Percentiles rank a stretch among this genome's conserved stretches.
phyloP scores from a whole-genome alignment of 1,140 invertebrate species.

The Penaeus japonicus region DNA sequence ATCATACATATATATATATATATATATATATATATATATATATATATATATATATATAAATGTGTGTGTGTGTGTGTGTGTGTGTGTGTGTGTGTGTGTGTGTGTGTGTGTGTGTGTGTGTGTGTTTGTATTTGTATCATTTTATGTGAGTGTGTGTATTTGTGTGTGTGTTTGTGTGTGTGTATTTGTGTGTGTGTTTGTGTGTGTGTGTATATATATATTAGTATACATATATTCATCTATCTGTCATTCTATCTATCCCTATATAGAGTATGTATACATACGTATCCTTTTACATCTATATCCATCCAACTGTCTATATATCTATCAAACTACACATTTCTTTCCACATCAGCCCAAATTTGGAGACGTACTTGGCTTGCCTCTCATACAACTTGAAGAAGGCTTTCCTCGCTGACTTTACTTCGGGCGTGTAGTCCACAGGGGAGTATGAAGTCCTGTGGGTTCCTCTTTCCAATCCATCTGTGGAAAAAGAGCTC shows the following conservation, averaged over 20 bases:
- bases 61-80: no score
- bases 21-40: not conserved
- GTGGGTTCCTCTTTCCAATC: not conserved
- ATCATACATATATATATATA: not conserved
- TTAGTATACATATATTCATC: not conserved
- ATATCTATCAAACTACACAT: not conserved
- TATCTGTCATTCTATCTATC: not conserved
- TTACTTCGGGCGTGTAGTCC: conserved; percentile 38
- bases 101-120: no score
- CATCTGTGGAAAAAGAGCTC: not conserved
- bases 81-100: no score
- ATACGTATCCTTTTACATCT: not conserved
- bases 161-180: no score
- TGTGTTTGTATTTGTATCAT: no score
- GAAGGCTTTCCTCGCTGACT: conserved; percentile 20
- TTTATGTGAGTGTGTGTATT: not conserved
- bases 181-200: not conserved
- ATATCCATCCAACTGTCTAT: not conserved
- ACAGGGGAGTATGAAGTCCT: not conserved
- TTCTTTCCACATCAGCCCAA: not conserved
- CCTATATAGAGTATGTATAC: not conserved
- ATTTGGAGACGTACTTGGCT: not conserved
- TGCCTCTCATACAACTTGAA: conserved; percentile 32
- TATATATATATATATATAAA: no score
- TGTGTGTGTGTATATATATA: not conserved